Base-by-base conservation (phyloP, 2,113 vertebrate species). In the Oncorhynchus gorbuscha region DNA sequence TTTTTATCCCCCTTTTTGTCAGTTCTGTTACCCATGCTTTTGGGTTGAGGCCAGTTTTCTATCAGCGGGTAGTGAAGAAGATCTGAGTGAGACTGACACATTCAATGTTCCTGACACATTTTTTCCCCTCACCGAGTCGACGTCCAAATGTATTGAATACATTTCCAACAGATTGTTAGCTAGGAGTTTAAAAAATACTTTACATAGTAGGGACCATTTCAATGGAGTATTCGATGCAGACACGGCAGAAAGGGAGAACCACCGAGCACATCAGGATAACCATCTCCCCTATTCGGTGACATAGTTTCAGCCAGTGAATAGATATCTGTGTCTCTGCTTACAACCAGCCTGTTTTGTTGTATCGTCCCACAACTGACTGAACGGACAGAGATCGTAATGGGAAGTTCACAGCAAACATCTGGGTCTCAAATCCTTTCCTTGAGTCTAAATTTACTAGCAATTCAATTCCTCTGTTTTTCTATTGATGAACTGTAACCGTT, bases 241-340 rank as follows among this genome's bases (percentile, higher is more conserved):
- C 69, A 70, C 69, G 49, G 22, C 24, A 70, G n/a, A 70, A n/a
- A 70, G n/a, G 3, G 32, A 69, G 32, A 69, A 11, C 18, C 3
- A 49, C 59, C 59, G 9, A 35, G 20, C 20, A 45, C 30, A 18
- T 32, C 35, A 16, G 22, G 58, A 30, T 65, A n/a, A 39, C 67
- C 32, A 70, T 71, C 71, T 74, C 20, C 30, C 69, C 70, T 35
- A 55, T 59, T 69, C 71, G 62, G 3, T 35, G 14, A 48, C 22
- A 24, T 64, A 68, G 49, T 55, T 28, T 28, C 30, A 59, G 26
- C 48, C 62, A 74, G 81, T 73, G 81, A 85, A 78, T 58, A 66
- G 84, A 85, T 76, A 35, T 35, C 32, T 35, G 35, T 35, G 35
- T 35, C 35, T 35, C 35, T 35, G 35, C 35, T 35, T 35, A 35